Base-by-base conservation (phyloP, 2,113 vertebrate species). In the Uria lomvia region DNA sequence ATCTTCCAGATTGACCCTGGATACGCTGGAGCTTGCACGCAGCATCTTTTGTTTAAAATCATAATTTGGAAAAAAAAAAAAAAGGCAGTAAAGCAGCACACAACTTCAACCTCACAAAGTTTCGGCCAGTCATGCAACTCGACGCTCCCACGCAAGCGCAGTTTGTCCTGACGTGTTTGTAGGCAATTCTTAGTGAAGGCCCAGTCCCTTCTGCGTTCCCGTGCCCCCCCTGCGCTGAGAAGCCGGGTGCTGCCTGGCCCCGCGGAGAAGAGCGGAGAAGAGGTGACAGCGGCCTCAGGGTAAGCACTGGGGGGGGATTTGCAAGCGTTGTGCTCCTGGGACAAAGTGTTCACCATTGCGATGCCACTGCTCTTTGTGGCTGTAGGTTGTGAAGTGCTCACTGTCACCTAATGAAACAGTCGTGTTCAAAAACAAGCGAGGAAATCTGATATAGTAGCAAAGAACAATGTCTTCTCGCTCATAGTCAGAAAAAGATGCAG, bases 131-230 rank as follows among this genome's bases (percentile, higher is more conserved):
- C 4, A 3, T 23, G 11, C 43, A 40, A 16, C 32, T 50, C 45
- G 8, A 16, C 52, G 15, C 19, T 52, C 45, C 10, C 8, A 24
- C 1, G 1, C 9, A 10, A 60, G 67, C 2, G 1, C 5, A 21
- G 38, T 32, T 67, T 29, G 27, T n/a, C 24, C 53, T 15, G 38
- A 14, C 0, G 4, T 10, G 27, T 14, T 21, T 11, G 8, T 11
- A 5, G 8, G 22, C 12, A 5, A 13, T 45, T 67, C 42, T 16
- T 11, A 21, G 73, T 2, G 4, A 27, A 5, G 2, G 11, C 27
- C 32, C 23, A 5, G 27, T 16, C 19, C 2, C 13, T n/a, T 32
- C 49, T 1, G 7, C 20, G 34, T 12, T 26, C n/a, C 58, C 8
- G 16, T 13, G 47, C 55, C 20, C 3, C 8, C 62, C 21, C n/a